These are phyloP conservation scores for Sminthurinus signatus DNA, from an alignment of 1,140 invertebrate species.

Conservation along the genomic window DNA sequence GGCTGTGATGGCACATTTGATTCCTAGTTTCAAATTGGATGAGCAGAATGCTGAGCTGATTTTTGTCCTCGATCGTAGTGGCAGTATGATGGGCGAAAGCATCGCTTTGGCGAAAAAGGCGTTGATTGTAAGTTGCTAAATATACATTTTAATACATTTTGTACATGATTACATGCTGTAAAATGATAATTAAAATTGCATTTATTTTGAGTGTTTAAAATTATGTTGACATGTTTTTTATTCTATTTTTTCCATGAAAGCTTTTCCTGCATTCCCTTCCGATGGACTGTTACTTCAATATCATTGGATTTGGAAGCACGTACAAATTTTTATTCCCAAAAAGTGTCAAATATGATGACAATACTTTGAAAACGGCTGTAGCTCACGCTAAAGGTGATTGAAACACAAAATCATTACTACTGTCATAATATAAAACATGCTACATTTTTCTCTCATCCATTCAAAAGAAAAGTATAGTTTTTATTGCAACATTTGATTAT, in stretches of 20 bases:
- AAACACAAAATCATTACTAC: neutral
- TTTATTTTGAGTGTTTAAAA: too few relatives aligned
- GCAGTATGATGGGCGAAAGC: conserved; percentile 42
- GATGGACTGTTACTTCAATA: conserved; percentile 39
- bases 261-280: conserved; percentile 41
- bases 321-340: conserved; percentile 36
- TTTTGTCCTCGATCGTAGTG: conserved; percentile 43
- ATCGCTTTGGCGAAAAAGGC: conserved; percentile 43
- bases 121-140: conserved; percentile 36
- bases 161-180: neutral
- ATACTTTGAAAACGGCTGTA: conserved; percentile 30
- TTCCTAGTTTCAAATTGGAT: conserved; percentile 33
- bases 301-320: conserved; percentile 39
- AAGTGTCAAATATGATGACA: conserved; percentile 40
- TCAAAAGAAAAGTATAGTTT: neutral
- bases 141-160: too few relatives aligned
- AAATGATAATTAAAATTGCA: too few relatives aligned
- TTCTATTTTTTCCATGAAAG: conserved; percentile 15
- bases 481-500: neutral
- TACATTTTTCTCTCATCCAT: neutral
- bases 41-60: conserved; percentile 42
- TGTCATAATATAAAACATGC: neutral
- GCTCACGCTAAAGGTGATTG: conserved; percentile 25
- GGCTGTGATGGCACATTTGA: conserved; percentile 38
- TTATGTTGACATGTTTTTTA: too few relatives aligned